Conservation (phyloP, 2,797 vertebrate genomes). For the Limosa lapponica region DNA sequence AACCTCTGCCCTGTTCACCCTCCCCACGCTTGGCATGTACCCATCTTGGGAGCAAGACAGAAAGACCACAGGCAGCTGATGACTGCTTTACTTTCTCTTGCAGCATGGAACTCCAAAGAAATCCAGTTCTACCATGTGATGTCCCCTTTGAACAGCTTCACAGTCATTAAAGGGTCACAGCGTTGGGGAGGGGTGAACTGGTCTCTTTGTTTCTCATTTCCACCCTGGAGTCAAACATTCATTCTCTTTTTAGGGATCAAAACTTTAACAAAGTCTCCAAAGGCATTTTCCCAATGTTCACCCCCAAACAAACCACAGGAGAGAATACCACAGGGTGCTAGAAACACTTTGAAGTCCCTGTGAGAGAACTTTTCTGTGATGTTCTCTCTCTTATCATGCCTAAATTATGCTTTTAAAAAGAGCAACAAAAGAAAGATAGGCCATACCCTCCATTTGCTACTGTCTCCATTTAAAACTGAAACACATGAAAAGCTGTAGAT, state of each 20-base stretch:
- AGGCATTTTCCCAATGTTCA: background rate
- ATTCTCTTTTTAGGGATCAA: background rate
- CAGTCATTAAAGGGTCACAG: background rate
- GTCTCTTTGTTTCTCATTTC: conserved; percentile 17
- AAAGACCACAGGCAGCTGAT: background rate
- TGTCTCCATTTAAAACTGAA: background rate
- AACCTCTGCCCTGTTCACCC: background rate
- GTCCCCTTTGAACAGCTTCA: background rate
- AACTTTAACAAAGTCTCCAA: background rate
- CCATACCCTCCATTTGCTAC: background rate
- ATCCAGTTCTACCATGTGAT: background rate
- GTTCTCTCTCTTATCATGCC: background rate
- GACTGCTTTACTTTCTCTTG: background rate
- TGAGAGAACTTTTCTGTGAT: background rate
- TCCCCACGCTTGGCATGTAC: background rate
- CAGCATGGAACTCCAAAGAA: background rate
- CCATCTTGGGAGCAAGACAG: background rate
- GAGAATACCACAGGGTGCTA: background rate
- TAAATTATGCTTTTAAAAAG: background rate
- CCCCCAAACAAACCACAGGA: background rate
- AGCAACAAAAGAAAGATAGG: background rate
- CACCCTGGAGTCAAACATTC: background rate
- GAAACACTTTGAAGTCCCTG: background rate
- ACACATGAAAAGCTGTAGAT: background rate
- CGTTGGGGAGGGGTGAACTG: background rate